Conservation (phyloP, 2,797 vertebrate species). For the Microchirus variegatus region DNA sequence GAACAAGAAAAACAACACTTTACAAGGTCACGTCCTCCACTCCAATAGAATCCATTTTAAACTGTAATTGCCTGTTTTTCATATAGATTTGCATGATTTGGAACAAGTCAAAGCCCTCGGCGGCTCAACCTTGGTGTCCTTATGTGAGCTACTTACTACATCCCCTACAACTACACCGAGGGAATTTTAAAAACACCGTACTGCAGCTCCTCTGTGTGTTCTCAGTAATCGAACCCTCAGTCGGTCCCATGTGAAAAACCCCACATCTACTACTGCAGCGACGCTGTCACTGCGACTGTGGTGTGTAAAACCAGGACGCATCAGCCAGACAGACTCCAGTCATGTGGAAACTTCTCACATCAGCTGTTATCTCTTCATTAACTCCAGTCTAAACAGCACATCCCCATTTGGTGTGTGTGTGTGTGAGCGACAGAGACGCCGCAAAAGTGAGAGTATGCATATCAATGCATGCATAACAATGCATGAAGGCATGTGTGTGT, state of each 20-base stretch:
- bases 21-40: neutral
- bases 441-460: constrained; percentile 21
- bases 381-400: constrained; percentile 88
- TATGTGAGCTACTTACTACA: neutral
- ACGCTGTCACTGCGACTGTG: constrained; percentile 6
- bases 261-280: constrained; percentile 17
- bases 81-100: neutral
- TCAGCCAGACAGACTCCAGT: constrained; percentile 44
- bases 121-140: neutral
- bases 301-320: constrained; percentile 20
- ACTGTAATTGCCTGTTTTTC: neutral
- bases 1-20: no score
- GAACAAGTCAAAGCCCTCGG: neutral
- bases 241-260: constrained; percentile 21
- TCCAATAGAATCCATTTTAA: neutral
- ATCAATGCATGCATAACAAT: constrained; percentile 24
- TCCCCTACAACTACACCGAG: neutral
- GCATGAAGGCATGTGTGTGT: constrained; percentile 11
- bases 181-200: neutral
- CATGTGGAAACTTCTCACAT: constrained; percentile 86
- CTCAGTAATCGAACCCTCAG: constrained; percentile 19
- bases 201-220: constrained; percentile 7
- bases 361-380: constrained; percentile 95
- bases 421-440: constrained; percentile 11
- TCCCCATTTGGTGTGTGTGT: constrained; percentile 35